phyloP scores from a whole-genome alignment of 2,888 invertebrate genomes.

The Peribatodes rhomboidaria region DNA sequence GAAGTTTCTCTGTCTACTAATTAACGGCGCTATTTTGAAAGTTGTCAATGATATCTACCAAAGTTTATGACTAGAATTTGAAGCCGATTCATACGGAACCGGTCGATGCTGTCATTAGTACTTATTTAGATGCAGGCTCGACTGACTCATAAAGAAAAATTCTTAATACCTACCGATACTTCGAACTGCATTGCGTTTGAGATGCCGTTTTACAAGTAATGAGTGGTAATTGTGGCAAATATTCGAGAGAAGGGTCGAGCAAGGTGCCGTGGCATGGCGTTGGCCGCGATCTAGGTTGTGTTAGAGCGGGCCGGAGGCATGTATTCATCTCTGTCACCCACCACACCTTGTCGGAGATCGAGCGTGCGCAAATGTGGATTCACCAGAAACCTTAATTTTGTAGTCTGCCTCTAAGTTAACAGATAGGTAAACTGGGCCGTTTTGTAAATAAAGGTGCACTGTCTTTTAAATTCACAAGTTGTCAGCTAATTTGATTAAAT shows the following conservation, averaged over 20 bases:
- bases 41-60: slow-evolving; percentile 25
- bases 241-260: slow-evolving; percentile 69
- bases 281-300: slow-evolving; percentile 70
- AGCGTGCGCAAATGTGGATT: slow-evolving; percentile 45
- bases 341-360: slow-evolving; percentile 48
- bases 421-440: slow-evolving; percentile 10
- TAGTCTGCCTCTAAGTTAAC: slow-evolving; percentile 22
- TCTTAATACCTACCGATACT: slow-evolving; percentile 20
- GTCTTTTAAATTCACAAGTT: slow-evolving; percentile 30
- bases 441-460: slow-evolving; percentile 6
- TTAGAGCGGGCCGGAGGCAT: slow-evolving; percentile 57
- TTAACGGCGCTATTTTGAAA: slow-evolving; percentile 37
- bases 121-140: slow-evolving; percentile 27
- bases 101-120: slow-evolving; percentile 16
- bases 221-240: slow-evolving; percentile 59
- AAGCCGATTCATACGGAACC: slow-evolving; percentile 16
- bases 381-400: slow-evolving; percentile 45
- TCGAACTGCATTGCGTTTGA: slow-evolving; percentile 27
- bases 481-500: slow-evolving; percentile 59
- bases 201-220: slow-evolving; percentile 51
- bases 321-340: slow-evolving; percentile 61
- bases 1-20: slow-evolving; percentile 35
- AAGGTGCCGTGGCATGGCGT: slow-evolving; percentile 64
- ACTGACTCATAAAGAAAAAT: slow-evolving; percentile 40
- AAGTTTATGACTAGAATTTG: slow-evolving; percentile 7